A percentile compares a stretch with the other conserved stretches of the same genome.
Conservation (phyloP, 2,113 vertebrate species). For the Cheirogaleus medius region DNA sequence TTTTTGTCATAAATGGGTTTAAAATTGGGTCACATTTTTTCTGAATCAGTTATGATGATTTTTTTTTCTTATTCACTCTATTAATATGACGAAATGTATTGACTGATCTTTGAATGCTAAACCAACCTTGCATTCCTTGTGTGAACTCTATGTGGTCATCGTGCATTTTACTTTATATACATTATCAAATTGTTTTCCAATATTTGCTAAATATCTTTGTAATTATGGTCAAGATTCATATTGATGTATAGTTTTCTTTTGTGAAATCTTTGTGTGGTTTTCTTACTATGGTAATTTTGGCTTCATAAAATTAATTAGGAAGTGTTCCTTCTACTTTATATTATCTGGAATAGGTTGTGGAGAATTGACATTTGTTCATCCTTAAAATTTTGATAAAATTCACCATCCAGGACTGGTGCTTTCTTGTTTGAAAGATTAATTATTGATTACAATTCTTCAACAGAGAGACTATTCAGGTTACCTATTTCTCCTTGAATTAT, state of each 20-base stretch:
- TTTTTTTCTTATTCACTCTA: background rate
- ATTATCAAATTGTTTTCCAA: background rate
- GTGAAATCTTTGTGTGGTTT: background rate
- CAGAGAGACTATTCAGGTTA: background rate
- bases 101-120: background rate
- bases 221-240: background rate
- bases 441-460: background rate
- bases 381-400: background rate
- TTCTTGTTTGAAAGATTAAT: background rate
- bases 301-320: background rate
- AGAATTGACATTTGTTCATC: background rate
- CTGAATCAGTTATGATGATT: background rate
- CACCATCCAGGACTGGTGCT: background rate
- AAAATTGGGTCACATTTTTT: background rate
- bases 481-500: background rate
- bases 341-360: background rate
- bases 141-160: background rate
- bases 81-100: background rate
- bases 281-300: background rate
- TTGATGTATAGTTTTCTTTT: background rate
- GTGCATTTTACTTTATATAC: background rate
- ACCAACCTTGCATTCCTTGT: background rate
- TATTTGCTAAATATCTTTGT: background rate
- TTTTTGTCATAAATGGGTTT: background rate
- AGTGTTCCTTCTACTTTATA: background rate